phyloP scores from a whole-genome alignment of 2,797 vertebrate species.

The Anas georgica region DNA sequence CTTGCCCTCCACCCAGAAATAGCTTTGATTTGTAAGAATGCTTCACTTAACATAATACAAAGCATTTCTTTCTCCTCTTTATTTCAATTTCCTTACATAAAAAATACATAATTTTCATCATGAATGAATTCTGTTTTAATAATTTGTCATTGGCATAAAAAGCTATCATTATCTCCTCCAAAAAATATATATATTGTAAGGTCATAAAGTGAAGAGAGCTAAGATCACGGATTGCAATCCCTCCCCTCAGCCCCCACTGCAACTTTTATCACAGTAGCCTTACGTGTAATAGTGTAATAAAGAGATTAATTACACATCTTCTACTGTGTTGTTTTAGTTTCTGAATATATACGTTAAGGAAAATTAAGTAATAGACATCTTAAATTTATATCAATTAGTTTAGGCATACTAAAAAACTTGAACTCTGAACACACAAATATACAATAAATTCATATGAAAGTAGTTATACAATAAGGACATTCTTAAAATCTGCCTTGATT shows the following conservation, averaged over 20 bases:
- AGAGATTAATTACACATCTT: too few species aligned
- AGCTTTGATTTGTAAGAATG: background rate
- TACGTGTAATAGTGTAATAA: too few species aligned
- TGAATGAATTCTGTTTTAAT: background rate
- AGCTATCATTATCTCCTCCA: too few species aligned
- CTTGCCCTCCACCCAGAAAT: fast-evolving
- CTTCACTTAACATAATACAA: background rate
- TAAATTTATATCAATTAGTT: background rate
- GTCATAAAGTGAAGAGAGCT: background rate
- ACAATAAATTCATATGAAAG: background rate
- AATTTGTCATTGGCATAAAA: too few species aligned
- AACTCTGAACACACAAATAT: background rate
- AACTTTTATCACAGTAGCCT: background rate
- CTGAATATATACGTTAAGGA: background rate
- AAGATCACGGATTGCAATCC: background rate
- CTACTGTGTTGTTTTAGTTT: background rate
- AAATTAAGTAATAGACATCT: background rate
- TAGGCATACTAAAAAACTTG: fast-evolving
- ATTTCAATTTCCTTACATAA: background rate
- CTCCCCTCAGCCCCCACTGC: background rate
- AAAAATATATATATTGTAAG: background rate
- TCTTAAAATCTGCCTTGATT: background rate
- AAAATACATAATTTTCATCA: background rate
- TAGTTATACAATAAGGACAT: background rate
- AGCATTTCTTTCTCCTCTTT: background rate